These are phyloP conservation scores for Clanis bilineata DNA, from an alignment of 2,888 invertebrate genomes.

Conservation along the genomic window DNA sequence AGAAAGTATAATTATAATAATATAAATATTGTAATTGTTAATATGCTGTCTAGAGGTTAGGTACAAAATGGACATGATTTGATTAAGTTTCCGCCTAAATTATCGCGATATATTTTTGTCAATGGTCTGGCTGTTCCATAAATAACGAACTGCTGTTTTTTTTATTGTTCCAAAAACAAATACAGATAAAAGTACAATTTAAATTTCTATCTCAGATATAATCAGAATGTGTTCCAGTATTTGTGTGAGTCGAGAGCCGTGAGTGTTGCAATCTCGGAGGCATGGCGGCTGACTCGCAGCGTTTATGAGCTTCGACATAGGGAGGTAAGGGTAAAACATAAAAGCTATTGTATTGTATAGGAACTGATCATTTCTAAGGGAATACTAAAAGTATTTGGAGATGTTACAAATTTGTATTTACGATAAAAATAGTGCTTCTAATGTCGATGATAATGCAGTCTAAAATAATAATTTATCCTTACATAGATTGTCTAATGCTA, in stretches of 20 bases:
- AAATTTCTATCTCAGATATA: slow-evolving; percentile 35
- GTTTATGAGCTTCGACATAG: slow-evolving; percentile 77
- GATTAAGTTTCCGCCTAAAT: slow-evolving; percentile 50
- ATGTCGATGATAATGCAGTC: background rate
- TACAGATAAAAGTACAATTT: slow-evolving; percentile 22
- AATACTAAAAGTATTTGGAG: slow-evolving; percentile 76
- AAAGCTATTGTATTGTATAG: slow-evolving; percentile 70
- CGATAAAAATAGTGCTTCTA: slow-evolving; percentile 30
- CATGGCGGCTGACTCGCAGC: slow-evolving; percentile 64
- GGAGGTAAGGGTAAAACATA: slow-evolving; percentile 74
- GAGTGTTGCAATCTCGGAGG: slow-evolving; percentile 31
- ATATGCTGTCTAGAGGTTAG: slow-evolving; percentile 61
- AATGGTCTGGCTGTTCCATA: background rate
- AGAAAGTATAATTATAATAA: slow-evolving; percentile 52
- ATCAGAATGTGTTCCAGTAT: slow-evolving; percentile 67
- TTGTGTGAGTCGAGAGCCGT: slow-evolving; percentile 53
- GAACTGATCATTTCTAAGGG: slow-evolving; percentile 71
- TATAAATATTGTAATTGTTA: slow-evolving; percentile 61
- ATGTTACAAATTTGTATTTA: slow-evolving; percentile 81
- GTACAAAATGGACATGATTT: slow-evolving; percentile 44
- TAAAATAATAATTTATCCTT: background rate
- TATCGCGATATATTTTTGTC: slow-evolving; percentile 27
- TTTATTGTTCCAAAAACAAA: background rate
- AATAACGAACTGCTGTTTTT: background rate
- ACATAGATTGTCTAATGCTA: background rate